Evolutionary conservation across 2,113 vertebrate species (phyloP).

Genomic region (Girardinichthys multiradiatus): DNA sequence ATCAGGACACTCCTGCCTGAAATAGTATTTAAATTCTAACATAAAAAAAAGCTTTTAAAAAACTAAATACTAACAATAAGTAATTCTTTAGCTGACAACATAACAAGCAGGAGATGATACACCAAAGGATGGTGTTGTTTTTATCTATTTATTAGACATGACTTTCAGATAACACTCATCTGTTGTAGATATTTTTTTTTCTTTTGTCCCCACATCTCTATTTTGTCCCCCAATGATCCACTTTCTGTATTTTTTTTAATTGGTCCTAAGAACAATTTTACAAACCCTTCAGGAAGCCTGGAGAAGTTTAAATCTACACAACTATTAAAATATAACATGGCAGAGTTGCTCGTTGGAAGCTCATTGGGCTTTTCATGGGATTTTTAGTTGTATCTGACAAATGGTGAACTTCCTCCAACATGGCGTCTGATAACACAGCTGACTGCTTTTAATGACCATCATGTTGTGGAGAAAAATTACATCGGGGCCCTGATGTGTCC

Average conservation of each 20-base stretch:
- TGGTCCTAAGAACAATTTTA: neutral
- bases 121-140: neutral
- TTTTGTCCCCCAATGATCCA: neutral
- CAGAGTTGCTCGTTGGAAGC: neutral
- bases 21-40: too few relatives aligned
- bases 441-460: slow-evolving; percentile 43
- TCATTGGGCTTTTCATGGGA: neutral
- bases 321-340: neutral
- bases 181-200: neutral
- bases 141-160: neutral
- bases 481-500: slow-evolving; percentile 28
- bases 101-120: too few relatives aligned
- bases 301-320: neutral
- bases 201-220: neutral
- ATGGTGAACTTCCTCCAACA: slow-evolving; percentile 38
- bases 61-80: too few relatives aligned
- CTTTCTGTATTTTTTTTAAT: neutral
- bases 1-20: too few relatives aligned
- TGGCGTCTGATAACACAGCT: slow-evolving; percentile 13
- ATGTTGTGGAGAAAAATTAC: slow-evolving; percentile 12
- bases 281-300: neutral
- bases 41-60: too few relatives aligned
- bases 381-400: slow-evolving; percentile 15
- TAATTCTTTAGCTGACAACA: too few relatives aligned
- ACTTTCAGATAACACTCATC: neutral